Percentiles rank a stretch among this genome's conserved stretches.
Evolutionary conservation across 1,140 invertebrate species (phyloP).

Genomic region (Leptonema lineaticorne): DNA sequence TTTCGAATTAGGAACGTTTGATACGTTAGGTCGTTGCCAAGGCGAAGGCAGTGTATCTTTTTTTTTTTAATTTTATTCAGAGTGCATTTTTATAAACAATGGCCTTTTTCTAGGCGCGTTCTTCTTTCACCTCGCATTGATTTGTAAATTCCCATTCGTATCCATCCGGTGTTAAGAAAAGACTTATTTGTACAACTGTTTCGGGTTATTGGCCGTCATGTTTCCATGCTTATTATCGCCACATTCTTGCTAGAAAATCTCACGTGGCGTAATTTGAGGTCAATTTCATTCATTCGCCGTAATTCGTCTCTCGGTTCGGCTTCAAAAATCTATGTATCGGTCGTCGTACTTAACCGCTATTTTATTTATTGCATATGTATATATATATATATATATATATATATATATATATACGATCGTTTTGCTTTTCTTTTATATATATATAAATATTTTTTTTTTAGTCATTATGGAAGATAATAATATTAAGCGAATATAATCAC

Average conservation of each 20-base stretch:
- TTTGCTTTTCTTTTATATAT: not conserved
- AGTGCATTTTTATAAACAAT: too few species aligned
- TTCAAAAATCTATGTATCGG: not conserved
- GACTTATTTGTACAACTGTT: not conserved
- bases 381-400: not conserved
- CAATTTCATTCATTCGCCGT: slow-evolving; percentile 20
- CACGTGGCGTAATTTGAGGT: slow-evolving; percentile 14
- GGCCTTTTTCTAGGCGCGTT: too few species aligned
- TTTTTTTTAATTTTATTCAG: too few species aligned
- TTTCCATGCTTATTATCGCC: slow-evolving; percentile 11
- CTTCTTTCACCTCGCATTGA: not conserved
- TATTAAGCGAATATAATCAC: too few species aligned
- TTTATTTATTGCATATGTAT: not conserved
- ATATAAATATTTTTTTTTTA: too few species aligned
- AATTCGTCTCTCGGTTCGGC: not conserved
- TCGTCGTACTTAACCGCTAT: not conserved
- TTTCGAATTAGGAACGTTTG: too few species aligned
- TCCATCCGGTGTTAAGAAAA: too few species aligned
- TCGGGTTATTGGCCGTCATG: slow-evolving; percentile 6
- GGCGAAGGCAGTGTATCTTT: too few species aligned
- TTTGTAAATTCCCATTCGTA: not conserved
- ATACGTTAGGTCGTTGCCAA: too few species aligned
- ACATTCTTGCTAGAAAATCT: slow-evolving; percentile 11
- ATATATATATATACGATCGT: not conserved
- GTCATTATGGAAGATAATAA: too few species aligned